Base-by-base conservation (phyloP, 2,888 invertebrate genomes). In the Nomada ferruginata region DNA sequence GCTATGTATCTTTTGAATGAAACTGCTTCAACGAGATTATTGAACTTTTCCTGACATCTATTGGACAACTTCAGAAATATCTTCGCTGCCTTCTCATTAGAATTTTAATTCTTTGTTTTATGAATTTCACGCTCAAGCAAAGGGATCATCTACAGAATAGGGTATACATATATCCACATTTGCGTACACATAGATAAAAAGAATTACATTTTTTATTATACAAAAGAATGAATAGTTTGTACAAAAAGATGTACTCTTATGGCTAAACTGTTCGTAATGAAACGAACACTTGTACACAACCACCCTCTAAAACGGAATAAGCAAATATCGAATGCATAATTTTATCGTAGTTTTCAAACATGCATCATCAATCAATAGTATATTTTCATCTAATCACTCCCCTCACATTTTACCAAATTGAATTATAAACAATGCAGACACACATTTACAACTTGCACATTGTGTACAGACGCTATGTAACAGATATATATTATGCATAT, bases 231-330 rank as follows among this genome's bases (percentile, higher is more conserved):
- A 82, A 82, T 88, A 55, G 79, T 89, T 90, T 91, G 90, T 91
- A 92, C 91, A 92, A 91, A 91, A 91, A 85, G 76, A 79, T 90
- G 88, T 88, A 85, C 66, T 81, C 79, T 87, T 84, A 87, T 68
- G 57, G 72, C 59, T 79, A 85, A 69, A 77, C 55, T 63, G 76
- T 65, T 74, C 68, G 20, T 26, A 72, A 66, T 68, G 68, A 74
- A 64, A 69, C 71, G 64, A 83, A 73, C 82, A 63, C 79, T 79
- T 70, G 73, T 64, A 81, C 74, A 80, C 76, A 79, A 83, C 74
- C 63, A 71, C 73, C 78, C 79, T 63, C 42, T 59, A 76, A 76
- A 73, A 73, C 36, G 47, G 36, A 76, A 77, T 71, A 71, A 70
- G 71, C 78, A 60, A 53, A 80, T 57, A 82, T 73, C 73, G 66